phyloP scores from a whole-genome alignment of 2,888 invertebrate genomes.

The Ligdia adustata region DNA sequence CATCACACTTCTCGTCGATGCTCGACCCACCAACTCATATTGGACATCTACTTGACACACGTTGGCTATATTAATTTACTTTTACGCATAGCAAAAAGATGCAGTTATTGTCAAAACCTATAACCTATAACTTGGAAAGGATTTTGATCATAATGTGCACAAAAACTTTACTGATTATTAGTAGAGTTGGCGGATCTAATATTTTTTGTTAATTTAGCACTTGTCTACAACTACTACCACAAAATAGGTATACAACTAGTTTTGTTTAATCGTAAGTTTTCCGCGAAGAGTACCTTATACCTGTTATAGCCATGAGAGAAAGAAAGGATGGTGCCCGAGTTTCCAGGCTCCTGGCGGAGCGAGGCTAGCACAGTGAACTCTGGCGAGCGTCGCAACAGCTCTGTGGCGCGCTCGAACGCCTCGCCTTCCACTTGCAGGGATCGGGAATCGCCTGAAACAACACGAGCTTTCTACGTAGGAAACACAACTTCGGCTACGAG shows the following conservation, averaged over 20 bases:
- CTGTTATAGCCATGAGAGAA: constrained; percentile 92
- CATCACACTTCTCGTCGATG: constrained; percentile 32
- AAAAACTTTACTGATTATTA: too few species aligned
- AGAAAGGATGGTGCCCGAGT: constrained; percentile 92
- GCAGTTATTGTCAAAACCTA: too few species aligned
- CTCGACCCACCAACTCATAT: constrained; percentile 48
- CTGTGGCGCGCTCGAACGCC: constrained; percentile 87
- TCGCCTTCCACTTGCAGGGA: constrained; percentile 88
- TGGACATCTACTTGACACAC: constrained; percentile 64
- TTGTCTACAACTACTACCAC: too few species aligned
- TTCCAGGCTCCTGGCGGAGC: constrained; percentile 90
- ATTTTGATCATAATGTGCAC: too few species aligned
- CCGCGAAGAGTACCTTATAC: too few species aligned
- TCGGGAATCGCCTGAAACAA: constrained; percentile 86
- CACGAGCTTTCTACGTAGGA: not conserved
- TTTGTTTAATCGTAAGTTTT: too few species aligned
- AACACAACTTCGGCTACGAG: too few species aligned
- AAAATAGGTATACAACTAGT: too few species aligned
- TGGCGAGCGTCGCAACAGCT: constrained; percentile 87
- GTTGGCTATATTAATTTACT: constrained; percentile 8
- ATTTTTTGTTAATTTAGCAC: too few species aligned
- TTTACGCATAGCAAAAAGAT: too few species aligned
- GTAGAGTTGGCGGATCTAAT: too few species aligned
- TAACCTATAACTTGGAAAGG: too few species aligned
- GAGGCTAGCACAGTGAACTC: constrained; percentile 93